Base-by-base conservation (phyloP, 2,113 vertebrate genomes). In the Sterna hirundo region DNA sequence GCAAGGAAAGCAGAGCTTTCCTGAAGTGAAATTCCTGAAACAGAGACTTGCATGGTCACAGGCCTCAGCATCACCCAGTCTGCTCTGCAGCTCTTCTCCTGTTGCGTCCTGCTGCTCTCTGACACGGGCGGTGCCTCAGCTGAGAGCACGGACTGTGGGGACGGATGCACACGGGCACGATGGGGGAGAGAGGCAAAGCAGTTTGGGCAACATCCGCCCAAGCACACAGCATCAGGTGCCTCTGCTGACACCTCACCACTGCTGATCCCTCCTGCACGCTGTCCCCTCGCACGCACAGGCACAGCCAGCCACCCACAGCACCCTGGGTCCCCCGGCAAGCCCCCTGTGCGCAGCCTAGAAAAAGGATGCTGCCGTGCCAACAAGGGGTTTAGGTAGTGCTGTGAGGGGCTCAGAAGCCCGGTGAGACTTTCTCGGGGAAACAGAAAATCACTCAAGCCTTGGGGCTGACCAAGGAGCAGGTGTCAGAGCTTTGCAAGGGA, bases 121-220 rank as follows among this genome's bases (percentile, higher is more conserved):
- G 57, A 61, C 58, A 64, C 23, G 32, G 46, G 38, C 5, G 0
- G 38, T 32, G 25, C 32, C 54, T 36, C 74, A 52, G 61, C 29
- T 22, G 23, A 55, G 40, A 47, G 40, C 3, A 0, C 8, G 1
- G 15, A 13, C 17, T 26, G 49, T 16, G 34, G 34, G 57, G 29
- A 49, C 11, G 19, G 40, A 54, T 1, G 1, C 17, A 27, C 0
- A 4, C 51, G 49, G 61, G 42, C 9, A 2, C 0, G 7, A n/a
- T 9, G 6, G 10, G 18, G 17, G 14, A 66, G 42, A 23, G 18
- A 13, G 52, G 61, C 71, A 40, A 57, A 49, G n/a, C 51, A 49
- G 29, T 49, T 58, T 58, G 52, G 42, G 52, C 61, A 29, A 49
- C 8, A 22, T 22, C 2, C 1, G 13, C 79, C 52, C 42, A 21